Conservation (phyloP, 2,113 vertebrate genomes). For the Lagopus leucura region DNA sequence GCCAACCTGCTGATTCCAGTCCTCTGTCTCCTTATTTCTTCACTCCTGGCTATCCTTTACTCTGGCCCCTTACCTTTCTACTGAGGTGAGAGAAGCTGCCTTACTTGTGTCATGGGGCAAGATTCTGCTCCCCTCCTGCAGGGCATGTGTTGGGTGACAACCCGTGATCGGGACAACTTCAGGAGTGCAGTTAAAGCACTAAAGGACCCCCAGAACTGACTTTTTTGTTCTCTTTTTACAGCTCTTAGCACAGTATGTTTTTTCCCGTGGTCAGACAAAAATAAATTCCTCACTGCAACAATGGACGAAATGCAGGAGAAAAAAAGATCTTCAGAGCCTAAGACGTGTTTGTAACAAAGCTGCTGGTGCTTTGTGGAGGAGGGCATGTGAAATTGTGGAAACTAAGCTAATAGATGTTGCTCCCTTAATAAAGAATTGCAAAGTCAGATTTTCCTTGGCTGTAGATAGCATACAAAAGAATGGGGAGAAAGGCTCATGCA, state of each 20-base stretch:
- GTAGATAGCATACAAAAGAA: slow-evolving; percentile 33
- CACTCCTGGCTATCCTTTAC: not conserved
- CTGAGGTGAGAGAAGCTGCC: not conserved
- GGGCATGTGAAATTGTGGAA: slow-evolving; percentile 47
- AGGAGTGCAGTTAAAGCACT: not conserved
- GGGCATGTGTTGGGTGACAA: not conserved
- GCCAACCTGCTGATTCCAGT: not conserved
- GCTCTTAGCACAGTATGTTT: not conserved
- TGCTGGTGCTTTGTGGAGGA: not conserved
- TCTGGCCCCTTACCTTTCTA: not conserved
- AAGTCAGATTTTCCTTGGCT: slow-evolving; percentile 39
- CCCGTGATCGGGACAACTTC: not conserved
- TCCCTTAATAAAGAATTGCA: slow-evolving; percentile 16
- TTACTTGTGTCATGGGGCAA: not conserved
- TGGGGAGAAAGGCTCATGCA: slow-evolving; percentile 13
- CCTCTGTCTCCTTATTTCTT: not conserved
- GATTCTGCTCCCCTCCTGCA: not conserved
- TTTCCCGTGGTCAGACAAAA: not conserved
- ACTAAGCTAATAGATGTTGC: slow-evolving; percentile 28
- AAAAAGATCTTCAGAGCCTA: not conserved
- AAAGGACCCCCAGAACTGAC: not conserved
- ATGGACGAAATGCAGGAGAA: not conserved
- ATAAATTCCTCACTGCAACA: not conserved
- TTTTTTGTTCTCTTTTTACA: not conserved
- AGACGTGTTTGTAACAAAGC: not conserved